phyloP scores from a whole-genome alignment of 1,140 invertebrate genomes.

The Lasioglossum albipes region DNA sequence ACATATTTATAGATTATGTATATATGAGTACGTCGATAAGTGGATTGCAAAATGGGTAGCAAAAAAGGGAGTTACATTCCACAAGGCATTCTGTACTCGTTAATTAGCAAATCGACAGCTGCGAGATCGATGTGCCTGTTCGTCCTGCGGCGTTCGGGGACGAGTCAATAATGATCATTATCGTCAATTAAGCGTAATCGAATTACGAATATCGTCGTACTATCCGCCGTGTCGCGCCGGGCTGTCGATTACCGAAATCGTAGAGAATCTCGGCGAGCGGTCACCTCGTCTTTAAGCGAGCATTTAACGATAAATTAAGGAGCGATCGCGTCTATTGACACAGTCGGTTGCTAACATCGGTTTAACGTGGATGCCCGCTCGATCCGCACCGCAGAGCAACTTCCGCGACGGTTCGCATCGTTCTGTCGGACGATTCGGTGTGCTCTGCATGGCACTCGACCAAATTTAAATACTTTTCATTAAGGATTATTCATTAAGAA shows the following conservation, averaged over 20 bases:
- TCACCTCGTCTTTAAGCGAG: not conserved
- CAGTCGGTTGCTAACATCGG: slow-evolving; percentile 31
- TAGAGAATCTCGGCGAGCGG: not conserved
- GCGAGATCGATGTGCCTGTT: not conserved
- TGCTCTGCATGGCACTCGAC: not conserved
- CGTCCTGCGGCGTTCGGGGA: not conserved
- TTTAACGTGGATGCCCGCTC: not conserved
- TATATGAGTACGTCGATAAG: too few species aligned
- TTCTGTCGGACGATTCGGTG: not conserved
- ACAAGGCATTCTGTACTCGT: too few species aligned
- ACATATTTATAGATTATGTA: too few species aligned
- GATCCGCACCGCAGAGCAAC: not conserved
- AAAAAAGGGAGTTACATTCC: too few species aligned
- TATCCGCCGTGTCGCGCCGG: not conserved
- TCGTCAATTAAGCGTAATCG: not conserved
- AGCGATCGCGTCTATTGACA: slow-evolving; percentile 23
- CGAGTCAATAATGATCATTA: not conserved
- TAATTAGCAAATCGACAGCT: too few species aligned
- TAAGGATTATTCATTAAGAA: too few species aligned
- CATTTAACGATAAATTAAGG: slow-evolving; percentile 30
- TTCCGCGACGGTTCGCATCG: not conserved
- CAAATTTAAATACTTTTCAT: too few species aligned
- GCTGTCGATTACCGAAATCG: not conserved
- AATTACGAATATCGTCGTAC: too few species aligned
- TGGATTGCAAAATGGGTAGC: too few species aligned